Evolutionary conservation across 2,888 invertebrate genomes (phyloP), one percentile per base, ranked within the genome.

Genomic region (Melanophora roralis): DNA sequence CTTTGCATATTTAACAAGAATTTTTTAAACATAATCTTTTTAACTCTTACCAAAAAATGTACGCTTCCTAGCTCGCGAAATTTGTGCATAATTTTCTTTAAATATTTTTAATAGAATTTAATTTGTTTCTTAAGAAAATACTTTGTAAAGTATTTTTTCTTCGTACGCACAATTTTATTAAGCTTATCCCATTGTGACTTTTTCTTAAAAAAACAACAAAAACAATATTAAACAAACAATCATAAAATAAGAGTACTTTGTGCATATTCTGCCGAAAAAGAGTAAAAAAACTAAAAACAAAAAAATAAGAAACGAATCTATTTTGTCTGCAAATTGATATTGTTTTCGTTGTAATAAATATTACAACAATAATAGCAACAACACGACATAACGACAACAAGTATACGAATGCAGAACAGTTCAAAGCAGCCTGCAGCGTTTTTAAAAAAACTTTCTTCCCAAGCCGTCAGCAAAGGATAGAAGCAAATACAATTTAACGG

Each of bases 301-400:
- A 40, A 32, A 40, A 9, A 23, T 38, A 7, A 45, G 19, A 9
- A 19, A 19, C 16, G 19, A 45, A 19, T 19, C 36, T 36, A 21
- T 40, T 23, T 62, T 68, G 60, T 68, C 60, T 68, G 45, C 60
- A 75, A 68, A 19, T 53, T 75, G 36, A 75, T 75, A 68, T 47
- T 68, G 47, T 75, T 38, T 60, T 51, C 14, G 6, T 38, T 43
- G 38, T 21, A 53, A 62, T 16, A 27, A 12, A 49, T 49, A 62
- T 62, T 43, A 32, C 5, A 12, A 47, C 47, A 47, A 21, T 21
- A 21, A 4, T 12, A n/a, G 9, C 53, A 43, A 7, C 32, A 34
- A 3, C 19, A 34, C 2, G 7, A 60, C 3, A 21, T 40, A 53
- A 2, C 14, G 14, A 23, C 51, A 11, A 32, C 38, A 49, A 16